These are phyloP conservation scores for Myripristis jacobus DNA, from an alignment of 2,797 vertebrate genomes.

Conservation along the genomic window DNA sequence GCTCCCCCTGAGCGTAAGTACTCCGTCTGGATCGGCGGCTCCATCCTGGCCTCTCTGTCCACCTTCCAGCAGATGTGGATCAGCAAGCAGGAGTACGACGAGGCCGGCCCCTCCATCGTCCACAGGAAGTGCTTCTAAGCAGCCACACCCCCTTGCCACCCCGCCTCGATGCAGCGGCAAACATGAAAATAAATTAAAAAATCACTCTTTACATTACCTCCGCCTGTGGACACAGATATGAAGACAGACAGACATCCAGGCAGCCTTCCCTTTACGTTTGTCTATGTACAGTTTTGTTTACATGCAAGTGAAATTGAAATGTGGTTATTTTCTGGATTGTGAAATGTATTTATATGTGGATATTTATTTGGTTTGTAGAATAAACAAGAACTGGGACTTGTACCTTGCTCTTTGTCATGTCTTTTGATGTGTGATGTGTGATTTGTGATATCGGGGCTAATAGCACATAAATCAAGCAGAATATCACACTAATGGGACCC, in stretches of 20 bases:
- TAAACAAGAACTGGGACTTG: constrained; percentile 87
- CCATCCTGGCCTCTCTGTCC: constrained; percentile 98
- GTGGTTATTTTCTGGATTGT: constrained; percentile 78
- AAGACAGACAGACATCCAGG: constrained; percentile 68
- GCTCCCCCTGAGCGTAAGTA: constrained; percentile 98
- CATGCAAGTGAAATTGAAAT: constrained; percentile 68
- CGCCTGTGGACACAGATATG: constrained; percentile 45
- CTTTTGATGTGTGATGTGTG: not conserved
- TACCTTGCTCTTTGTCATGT: constrained; percentile 42
- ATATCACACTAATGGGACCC: no score
- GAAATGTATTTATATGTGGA: constrained; percentile 61
- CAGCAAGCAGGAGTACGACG: constrained; percentile 99
- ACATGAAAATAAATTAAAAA: not conserved
- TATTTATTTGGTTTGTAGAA: constrained; percentile 90
- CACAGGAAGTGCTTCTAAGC: constrained; percentile 99
- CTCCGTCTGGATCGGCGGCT: constrained; percentile 99
- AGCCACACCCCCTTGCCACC: constrained; percentile 56
- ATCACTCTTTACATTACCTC: constrained; percentile 53
- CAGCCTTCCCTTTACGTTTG: constrained; percentile 63
- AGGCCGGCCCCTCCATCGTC: constrained; percentile 97
- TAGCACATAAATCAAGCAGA: no score
- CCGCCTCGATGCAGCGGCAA: not conserved
- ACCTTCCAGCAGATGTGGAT: constrained; percentile 99
- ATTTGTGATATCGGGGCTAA: not conserved
- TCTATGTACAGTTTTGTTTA: constrained; percentile 88